Evolutionary conservation across 2,113 vertebrate genomes (phyloP).

Genomic region (Gambusia affinis): DNA sequence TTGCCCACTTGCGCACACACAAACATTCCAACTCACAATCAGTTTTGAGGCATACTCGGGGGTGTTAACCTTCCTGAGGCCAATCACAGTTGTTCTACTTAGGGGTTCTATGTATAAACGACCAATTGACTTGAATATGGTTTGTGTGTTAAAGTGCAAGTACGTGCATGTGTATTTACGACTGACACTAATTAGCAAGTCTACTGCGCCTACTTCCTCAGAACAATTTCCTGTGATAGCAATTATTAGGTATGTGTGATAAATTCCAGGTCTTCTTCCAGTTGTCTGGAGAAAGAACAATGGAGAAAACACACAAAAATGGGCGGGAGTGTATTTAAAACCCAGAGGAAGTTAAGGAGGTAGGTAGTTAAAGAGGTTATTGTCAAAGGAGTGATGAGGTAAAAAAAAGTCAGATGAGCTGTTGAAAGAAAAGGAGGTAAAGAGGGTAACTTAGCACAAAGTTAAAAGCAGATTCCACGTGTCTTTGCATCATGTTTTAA

Average conservation of each 20-base stretch:
- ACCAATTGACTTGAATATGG: conserved; percentile 67
- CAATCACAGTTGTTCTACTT: conserved; percentile 55
- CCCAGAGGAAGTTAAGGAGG: conserved; percentile 34
- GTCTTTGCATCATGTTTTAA: not conserved
- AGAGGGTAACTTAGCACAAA: not conserved
- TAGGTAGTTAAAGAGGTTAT: conserved; percentile 24
- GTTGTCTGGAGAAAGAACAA: conserved; percentile 47
- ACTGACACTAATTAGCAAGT: conserved; percentile 76
- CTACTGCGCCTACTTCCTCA: conserved; percentile 71
- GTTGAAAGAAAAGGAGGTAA: conserved; percentile 12
- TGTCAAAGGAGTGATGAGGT: conserved; percentile 20
- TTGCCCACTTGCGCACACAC: conserved; percentile 42
- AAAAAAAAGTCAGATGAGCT: conserved; percentile 15
- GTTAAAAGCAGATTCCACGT: conserved; percentile 27
- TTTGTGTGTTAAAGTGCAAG: conserved; percentile 10
- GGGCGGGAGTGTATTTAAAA: conserved; percentile 12
- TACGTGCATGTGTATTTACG: conserved; percentile 55
- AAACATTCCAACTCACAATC: conserved; percentile 52
- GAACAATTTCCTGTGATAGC: conserved; percentile 77
- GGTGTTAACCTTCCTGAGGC: conserved; percentile 56
- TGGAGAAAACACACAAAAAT: conserved; percentile 33
- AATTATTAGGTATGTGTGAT: conserved; percentile 82
- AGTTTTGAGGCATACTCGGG: conserved; percentile 55
- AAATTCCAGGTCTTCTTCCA: conserved; percentile 75
- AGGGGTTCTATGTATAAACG: conserved; percentile 40